These are phyloP conservation scores for Melanerpes formicivorus DNA, from an alignment of 2,113 vertebrate genomes.

Conservation along the genomic window DNA sequence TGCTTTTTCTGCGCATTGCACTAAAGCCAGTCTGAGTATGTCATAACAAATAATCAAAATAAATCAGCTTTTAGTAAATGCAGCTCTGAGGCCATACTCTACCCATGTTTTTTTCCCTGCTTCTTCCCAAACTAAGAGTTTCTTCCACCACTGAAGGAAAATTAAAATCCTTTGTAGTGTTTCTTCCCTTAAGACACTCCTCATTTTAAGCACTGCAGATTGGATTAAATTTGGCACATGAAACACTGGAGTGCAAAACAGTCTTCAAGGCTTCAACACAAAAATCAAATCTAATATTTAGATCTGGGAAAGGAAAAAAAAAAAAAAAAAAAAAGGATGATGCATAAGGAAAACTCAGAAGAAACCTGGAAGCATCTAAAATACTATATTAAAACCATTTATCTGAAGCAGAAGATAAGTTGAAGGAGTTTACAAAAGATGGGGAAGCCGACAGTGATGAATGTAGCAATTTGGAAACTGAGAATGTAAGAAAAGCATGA, in stretches of 20 bases:
- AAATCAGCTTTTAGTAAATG: background rate
- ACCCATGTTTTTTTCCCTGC: background rate
- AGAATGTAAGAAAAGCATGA: slow-evolving; percentile 57
- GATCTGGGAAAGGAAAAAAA: background rate
- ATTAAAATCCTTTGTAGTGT: background rate
- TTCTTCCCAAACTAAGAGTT: background rate
- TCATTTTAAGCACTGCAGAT: slow-evolving; percentile 11
- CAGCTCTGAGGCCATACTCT: background rate
- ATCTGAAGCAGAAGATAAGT: slow-evolving; percentile 69
- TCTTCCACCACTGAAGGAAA: background rate
- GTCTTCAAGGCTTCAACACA: background rate
- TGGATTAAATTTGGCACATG: background rate
- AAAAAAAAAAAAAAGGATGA: background rate
- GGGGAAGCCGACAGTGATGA: slow-evolving; percentile 68
- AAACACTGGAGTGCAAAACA: slow-evolving; percentile 12
- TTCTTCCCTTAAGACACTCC: background rate
- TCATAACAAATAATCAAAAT: background rate
- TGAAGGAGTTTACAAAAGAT: slow-evolving; percentile 58
- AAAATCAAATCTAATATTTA: slow-evolving; percentile 40
- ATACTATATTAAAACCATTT: slow-evolving; percentile 78
- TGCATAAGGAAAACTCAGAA: slow-evolving; percentile 24
- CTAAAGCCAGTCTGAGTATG: background rate
- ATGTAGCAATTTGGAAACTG: slow-evolving; percentile 70
- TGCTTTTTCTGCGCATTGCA: background rate
- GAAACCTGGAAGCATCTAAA: slow-evolving; percentile 69